Evolutionary conservation across 2,888 invertebrate species (phyloP).

Genomic region (Chromoteleia sp.): DNA sequence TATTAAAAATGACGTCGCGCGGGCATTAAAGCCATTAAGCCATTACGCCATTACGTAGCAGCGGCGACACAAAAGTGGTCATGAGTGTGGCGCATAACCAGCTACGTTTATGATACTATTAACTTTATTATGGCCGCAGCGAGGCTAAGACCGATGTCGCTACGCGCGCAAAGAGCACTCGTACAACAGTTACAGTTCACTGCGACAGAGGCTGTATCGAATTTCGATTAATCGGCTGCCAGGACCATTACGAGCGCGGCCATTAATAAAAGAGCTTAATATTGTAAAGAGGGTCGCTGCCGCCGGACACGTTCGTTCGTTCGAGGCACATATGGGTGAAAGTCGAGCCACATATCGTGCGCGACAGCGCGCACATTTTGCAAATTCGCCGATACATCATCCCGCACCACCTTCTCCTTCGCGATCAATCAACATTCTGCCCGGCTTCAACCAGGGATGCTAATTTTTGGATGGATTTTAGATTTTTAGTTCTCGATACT

Average conservation of each 20-base stretch:
- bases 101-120: slow-evolving; percentile 81
- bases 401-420: slow-evolving; percentile 55
- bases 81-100: slow-evolving; percentile 73
- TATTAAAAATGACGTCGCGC: slow-evolving; percentile 61
- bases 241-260: slow-evolving; percentile 77
- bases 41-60: slow-evolving; percentile 58
- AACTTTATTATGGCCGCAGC: slow-evolving; percentile 77
- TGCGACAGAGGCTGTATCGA: slow-evolving; percentile 78
- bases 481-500: neutral
- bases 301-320: slow-evolving; percentile 52
- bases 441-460: slow-evolving; percentile 20
- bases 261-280: slow-evolving; percentile 83
- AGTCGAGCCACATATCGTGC: slow-evolving; percentile 68
- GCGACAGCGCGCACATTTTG: slow-evolving; percentile 70
- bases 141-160: slow-evolving; percentile 73
- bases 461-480: slow-evolving; percentile 20
- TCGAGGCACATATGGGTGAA: slow-evolving; percentile 74
- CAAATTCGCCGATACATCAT: slow-evolving; percentile 65
- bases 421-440: slow-evolving; percentile 64
- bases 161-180: slow-evolving; percentile 51
- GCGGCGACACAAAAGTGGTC: slow-evolving; percentile 75
- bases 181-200: slow-evolving; percentile 60
- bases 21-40: slow-evolving; percentile 65
- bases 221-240: slow-evolving; percentile 84
- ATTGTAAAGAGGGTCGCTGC: slow-evolving; percentile 79